Evolutionary conservation across 2,113 vertebrate genomes (phyloP).

Genomic region (Chroicocephalus ridibundus): DNA sequence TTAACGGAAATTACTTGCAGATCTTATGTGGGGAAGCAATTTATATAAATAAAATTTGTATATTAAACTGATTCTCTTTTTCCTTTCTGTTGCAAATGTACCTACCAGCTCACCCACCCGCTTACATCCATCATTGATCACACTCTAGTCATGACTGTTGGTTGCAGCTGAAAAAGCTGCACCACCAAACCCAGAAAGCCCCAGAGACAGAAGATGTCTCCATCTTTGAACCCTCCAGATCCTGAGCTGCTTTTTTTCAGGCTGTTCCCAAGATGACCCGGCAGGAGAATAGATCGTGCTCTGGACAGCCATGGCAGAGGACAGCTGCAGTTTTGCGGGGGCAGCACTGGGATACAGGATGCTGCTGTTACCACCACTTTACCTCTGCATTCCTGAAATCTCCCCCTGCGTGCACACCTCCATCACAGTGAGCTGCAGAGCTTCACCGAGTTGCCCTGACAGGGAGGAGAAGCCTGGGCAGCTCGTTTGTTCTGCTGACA

Average conservation of each 20-base stretch:
- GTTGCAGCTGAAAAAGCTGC: neutral
- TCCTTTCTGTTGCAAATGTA: neutral
- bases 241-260: neutral
- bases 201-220: neutral
- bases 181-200: neutral
- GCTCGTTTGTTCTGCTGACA: neutral
- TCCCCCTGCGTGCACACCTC: rapidly evolving
- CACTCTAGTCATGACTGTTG: neutral
- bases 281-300: rapidly evolving
- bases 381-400: neutral
- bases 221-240: neutral
- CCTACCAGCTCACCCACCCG: neutral
- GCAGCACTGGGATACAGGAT: neutral
- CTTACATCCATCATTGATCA: neutral
- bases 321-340: neutral
- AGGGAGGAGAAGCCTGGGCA: neutral
- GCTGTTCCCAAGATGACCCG: neutral
- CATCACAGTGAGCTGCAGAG: neutral
- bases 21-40: neutral
- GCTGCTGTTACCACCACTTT: neutral
- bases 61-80: neutral
- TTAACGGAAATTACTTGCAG: neutral
- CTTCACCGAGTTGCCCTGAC: neutral
- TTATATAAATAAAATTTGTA: neutral
- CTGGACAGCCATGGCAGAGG: neutral